Base-by-base conservation (phyloP, 2,113 vertebrate genomes). In the Alces alces region DNA sequence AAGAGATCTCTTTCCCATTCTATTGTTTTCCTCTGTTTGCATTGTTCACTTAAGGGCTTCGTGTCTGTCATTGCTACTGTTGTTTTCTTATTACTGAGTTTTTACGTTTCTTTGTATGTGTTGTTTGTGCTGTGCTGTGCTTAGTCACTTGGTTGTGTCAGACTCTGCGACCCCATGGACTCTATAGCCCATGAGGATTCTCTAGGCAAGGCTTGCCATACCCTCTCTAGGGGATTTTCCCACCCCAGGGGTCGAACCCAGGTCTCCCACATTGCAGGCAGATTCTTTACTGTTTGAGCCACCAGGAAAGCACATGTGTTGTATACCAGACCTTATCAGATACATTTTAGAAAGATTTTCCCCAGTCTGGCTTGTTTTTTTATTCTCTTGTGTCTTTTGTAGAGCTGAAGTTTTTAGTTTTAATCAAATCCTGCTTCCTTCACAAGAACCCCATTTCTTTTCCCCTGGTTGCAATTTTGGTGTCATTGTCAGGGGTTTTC, bases 351-450 rank as follows among this genome's bases (percentile, higher is more conserved):
- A 47, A 73, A 60, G 80, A 45, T 76, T 21, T 21, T 55, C 10
- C 25, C 30, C 78, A 92, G 43, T 47, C 55, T 76, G 70, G 19
- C 66, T 58, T 97, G 33, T 23, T 33, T 93, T 91, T 91, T 86
- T 19, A 25, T 90, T 93, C 47, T 87, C 27, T 36, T 7, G 7
- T 89, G 15, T 45, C 33, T 92, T 93, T 93, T 30, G 45, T 36
- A 89, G 45, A 95, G 45, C 28, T 25, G 21, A 92, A 85, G 58
- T 54, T 96, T 91, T 70, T 36, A 58, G 89, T 94, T 92, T 94
- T 93, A 89, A 50, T 36, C 11, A 36, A 33, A 28, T 85, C 7
- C 7, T 61, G 16, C 12, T 36, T 64, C 45, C 61, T 93, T 50
- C 54, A 78, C 17, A 87, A 87, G 54, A 58, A 86, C 36, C 27